Conservation (phyloP, 2,888 invertebrate genomes). For the Fragum whitleyi region DNA sequence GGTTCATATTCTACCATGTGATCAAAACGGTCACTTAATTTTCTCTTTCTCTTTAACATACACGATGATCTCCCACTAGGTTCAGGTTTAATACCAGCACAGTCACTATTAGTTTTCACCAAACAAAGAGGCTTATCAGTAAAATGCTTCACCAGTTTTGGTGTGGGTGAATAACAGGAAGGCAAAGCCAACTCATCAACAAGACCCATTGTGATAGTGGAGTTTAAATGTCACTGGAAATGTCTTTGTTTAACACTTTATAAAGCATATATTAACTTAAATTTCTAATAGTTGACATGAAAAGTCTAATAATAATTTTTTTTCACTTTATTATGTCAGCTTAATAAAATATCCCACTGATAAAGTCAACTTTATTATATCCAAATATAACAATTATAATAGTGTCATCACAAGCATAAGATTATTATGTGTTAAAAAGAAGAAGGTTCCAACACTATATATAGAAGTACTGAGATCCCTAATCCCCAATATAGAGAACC, state of each 20-base stretch:
- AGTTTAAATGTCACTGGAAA: too few species aligned
- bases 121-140: slow-evolving; percentile 33
- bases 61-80: slow-evolving; percentile 30
- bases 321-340: too few species aligned
- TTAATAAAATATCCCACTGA: background rate
- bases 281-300: too few species aligned
- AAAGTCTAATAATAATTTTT: too few species aligned
- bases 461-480: background rate
- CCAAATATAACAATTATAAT: background rate
- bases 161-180: slow-evolving; percentile 43
- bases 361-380: background rate
- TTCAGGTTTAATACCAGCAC: background rate
- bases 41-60: slow-evolving; percentile 34
- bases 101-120: slow-evolving; percentile 15
- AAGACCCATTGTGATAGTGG: slow-evolving; percentile 51
- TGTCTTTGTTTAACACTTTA: too few species aligned
- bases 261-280: too few species aligned
- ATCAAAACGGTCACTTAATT: background rate
- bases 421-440: background rate
- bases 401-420: background rate
- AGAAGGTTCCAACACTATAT: background rate
- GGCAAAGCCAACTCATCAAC: slow-evolving; percentile 44
- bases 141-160: slow-evolving; percentile 33
- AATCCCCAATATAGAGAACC: slow-evolving; percentile 29
- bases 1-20: slow-evolving; percentile 55